Percentiles rank a stretch among this genome's conserved stretches.
Conservation (phyloP, 2,888 invertebrate species). For the Caenorhabditis imperialis region DNA sequence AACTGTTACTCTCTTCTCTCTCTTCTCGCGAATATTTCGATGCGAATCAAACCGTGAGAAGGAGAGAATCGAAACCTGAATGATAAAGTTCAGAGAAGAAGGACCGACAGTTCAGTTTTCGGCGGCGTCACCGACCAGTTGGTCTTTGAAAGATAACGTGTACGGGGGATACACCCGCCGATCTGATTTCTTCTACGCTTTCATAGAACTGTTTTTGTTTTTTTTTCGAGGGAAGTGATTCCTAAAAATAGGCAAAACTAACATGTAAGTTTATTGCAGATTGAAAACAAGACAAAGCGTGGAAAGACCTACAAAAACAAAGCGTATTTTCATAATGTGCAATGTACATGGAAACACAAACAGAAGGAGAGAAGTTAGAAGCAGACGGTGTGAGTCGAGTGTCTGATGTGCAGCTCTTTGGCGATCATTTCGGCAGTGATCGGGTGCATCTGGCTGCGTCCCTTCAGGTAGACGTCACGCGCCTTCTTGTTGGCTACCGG, state of each 20-base stretch:
- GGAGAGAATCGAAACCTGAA: not conserved
- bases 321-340: too few species aligned
- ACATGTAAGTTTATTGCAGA: too few species aligned
- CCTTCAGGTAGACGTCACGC: constrained; percentile 61
- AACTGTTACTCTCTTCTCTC: constrained; percentile 1
- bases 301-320: constrained; percentile 29
- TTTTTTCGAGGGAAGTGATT: too few species aligned
- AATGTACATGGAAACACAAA: constrained; percentile 5
- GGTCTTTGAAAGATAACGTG: constrained; percentile 49
- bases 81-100: constrained; percentile 39
- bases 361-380: constrained; percentile 47
- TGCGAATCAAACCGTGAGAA: not conserved
- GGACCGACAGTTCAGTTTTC: constrained; percentile 34
- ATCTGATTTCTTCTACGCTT: not conserved
- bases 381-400: constrained; percentile 67
- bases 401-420: constrained; percentile 67
- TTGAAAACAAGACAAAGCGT: not conserved
- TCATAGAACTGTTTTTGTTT: not conserved
- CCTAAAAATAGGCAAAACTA: too few species aligned
- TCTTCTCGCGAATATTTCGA: not conserved
- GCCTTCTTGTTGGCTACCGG: constrained; percentile 57
- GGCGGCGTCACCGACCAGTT: constrained; percentile 37
- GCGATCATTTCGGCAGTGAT: constrained; percentile 72
- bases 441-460: constrained; percentile 64
- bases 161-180: constrained; percentile 17